Evolutionary conservation across 1,140 invertebrate species (phyloP), one percentile per base, ranked within the genome.

Genomic region (Macrobrachium rosenbergii): DNA sequence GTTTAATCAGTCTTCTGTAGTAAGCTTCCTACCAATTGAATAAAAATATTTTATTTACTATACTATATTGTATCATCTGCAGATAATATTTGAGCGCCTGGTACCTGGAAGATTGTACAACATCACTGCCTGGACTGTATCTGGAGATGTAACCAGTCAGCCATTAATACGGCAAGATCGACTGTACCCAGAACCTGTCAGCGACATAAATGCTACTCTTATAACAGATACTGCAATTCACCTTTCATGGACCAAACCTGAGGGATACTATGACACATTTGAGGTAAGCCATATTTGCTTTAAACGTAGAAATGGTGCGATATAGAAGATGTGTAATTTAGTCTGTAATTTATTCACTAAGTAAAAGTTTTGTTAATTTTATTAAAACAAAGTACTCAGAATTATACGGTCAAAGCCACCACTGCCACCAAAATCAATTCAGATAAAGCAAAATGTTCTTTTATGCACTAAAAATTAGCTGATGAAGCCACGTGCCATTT

Each of bases 51-150:
- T 12, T 52, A 52, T 19, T 23, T 23, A 28, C 28, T 37, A 45
- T 45, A 75, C 23, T 12, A 16, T 77, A 21, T 21, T 52, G 2
- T 77, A 45, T 21, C 6, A n/a, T 77, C 43, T 58, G 58, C 88
- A 90, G 89, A 95, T 98, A 16, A 95, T 94, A 11, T 98, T 98
- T 91, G 93, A 93, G n/a, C 94, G 94, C 63, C 92, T 98, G 5
- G 94, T 95, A 63, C 97, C 97, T 2, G 92, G 92, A 2, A 94
- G 95, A 89, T 92, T 98, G 28, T 98, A 98, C 92, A 97, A 98
- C 92, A 96, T 98, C 81, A 97, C 96, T 43, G 95, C 97, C 87
- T 98, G 97, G 97, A 98, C 97, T 10, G 96, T 98, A 6, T 95
- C 95, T 80, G 95, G 95, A 88, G 95, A 94, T 89, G 95, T 98